Evolutionary conservation across 2,888 invertebrate species (phyloP).

Genomic region (Leucophenga montana): DNA sequence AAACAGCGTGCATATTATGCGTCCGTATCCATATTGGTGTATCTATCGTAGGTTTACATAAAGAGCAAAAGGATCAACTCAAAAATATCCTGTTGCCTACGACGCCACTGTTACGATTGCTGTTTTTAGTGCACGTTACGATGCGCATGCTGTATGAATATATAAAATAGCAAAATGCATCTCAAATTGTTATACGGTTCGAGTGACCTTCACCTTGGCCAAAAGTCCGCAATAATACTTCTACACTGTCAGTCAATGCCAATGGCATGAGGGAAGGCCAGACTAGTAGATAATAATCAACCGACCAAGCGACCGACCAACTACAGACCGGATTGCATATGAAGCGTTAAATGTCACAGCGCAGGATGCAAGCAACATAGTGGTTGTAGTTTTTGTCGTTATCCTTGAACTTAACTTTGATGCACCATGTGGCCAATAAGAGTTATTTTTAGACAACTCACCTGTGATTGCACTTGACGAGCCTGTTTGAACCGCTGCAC

Average conservation of each 20-base stretch:
- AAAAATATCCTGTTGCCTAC: not conserved
- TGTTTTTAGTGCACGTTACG: too few species aligned
- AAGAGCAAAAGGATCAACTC: not conserved
- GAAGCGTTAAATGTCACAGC: not conserved
- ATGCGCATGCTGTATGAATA: not conserved
- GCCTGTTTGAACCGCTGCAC: not conserved
- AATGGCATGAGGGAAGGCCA: constrained; percentile 34
- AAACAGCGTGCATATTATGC: not conserved
- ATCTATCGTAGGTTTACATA: constrained; percentile 30
- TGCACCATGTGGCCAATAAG: too few species aligned
- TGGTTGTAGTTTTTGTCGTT: not conserved
- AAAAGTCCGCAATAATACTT: not conserved
- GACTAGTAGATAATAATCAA: too few species aligned
- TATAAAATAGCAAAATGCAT: constrained; percentile 27
- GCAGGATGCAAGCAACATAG: not conserved
- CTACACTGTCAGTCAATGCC: constrained; percentile 47
- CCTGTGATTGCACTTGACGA: not conserved
- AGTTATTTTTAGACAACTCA: too few species aligned
- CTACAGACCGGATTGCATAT: not conserved
- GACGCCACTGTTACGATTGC: not conserved
- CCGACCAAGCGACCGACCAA: not conserved
- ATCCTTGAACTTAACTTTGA: constrained; percentile 23
- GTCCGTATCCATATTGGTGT: not conserved
- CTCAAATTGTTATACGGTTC: constrained; percentile 39
- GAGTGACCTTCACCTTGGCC: constrained; percentile 61